A percentile compares a stretch with the other conserved stretches of the same genome.
phyloP scores from a whole-genome alignment of 1,140 invertebrate species.

The Drosophila ananassae region DNA sequence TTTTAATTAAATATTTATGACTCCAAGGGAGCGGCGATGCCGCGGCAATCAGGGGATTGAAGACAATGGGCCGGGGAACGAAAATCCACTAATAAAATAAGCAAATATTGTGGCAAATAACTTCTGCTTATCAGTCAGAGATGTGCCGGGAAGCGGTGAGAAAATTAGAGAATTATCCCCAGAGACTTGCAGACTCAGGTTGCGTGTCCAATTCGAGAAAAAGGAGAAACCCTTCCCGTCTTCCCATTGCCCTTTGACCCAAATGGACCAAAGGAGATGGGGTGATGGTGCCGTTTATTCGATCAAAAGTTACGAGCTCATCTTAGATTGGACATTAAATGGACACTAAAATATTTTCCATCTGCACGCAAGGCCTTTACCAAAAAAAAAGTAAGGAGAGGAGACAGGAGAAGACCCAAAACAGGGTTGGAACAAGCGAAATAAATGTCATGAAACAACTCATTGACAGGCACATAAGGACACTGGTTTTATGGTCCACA shows the following conservation, averaged over 20 bases:
- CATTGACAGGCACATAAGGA: slow-evolving; percentile 84
- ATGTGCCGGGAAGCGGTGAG: slow-evolving; percentile 55
- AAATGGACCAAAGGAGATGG: slow-evolving; percentile 2
- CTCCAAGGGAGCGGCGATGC: slow-evolving; percentile 1
- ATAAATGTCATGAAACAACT: slow-evolving; percentile 84
- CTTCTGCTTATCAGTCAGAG: slow-evolving; percentile 79
- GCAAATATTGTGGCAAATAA: slow-evolving; percentile 78
- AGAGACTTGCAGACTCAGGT: slow-evolving; percentile 52
- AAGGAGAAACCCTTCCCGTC: slow-evolving; percentile 31
- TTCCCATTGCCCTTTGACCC: slow-evolving; percentile 6
- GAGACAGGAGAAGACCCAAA: not conserved
- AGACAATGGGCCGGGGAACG: not conserved
- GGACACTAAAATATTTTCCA: slow-evolving; percentile 84
- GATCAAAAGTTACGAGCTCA: slow-evolving; percentile 84
- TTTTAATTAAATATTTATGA: slow-evolving; percentile 81
- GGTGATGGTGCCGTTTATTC: slow-evolving; percentile 67
- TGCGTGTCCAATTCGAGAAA: slow-evolving; percentile 53
- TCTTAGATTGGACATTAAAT: slow-evolving; percentile 84
- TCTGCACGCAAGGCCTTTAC: slow-evolving; percentile 70
- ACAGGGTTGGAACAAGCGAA: slow-evolving; percentile 63
- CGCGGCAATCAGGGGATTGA: slow-evolving; percentile 4
- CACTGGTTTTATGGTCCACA: slow-evolving; percentile 84
- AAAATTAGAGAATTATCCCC: slow-evolving; percentile 82
- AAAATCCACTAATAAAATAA: slow-evolving; percentile 72
- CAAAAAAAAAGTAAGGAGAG: not conserved